A percentile compares a stretch with the other conserved stretches of the same genome.
phyloP scores from a whole-genome alignment of 2,113 vertebrate species.

The Montifringilla adamsi region DNA sequence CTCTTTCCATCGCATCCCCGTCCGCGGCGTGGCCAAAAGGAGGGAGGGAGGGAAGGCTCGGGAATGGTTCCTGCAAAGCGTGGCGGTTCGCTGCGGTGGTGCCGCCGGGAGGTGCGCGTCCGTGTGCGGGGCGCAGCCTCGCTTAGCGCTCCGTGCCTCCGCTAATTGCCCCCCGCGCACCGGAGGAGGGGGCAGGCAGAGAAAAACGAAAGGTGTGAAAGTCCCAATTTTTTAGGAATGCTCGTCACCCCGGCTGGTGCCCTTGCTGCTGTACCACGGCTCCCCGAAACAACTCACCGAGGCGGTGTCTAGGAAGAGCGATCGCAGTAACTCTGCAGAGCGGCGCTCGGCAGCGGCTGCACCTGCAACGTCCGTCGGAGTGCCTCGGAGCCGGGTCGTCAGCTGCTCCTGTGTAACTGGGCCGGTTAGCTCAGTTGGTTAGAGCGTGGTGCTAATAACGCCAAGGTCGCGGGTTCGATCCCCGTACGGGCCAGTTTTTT shows the following conservation, averaged over 20 bases:
- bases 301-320: fast-evolving
- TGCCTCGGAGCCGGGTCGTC: fast-evolving
- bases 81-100: fast-evolving
- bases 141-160: background rate
- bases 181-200: background rate
- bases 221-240: background rate
- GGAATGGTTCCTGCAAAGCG: no score
- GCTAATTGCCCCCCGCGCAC: no score
- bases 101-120: no score
- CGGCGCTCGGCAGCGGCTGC: fast-evolving
- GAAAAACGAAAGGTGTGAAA: fast-evolving
- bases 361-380: fast-evolving
- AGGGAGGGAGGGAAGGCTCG: no score
- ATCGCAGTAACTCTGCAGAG: fast-evolving
- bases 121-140: background rate
- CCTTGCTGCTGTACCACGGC: background rate
- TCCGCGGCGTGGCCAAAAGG: background rate
- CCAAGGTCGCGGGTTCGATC: constrained; percentile 74
- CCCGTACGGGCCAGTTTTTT: background rate
- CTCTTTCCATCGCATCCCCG: background rate
- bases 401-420: no score
- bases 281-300: fast-evolving
- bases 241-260: fast-evolving
- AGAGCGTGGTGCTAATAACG: constrained; percentile 72
- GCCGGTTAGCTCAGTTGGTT: constrained; percentile 74